These are phyloP conservation scores for Chrysemys picta DNA, from an alignment of 2,113 vertebrate genomes.

Conservation along the genomic window DNA sequence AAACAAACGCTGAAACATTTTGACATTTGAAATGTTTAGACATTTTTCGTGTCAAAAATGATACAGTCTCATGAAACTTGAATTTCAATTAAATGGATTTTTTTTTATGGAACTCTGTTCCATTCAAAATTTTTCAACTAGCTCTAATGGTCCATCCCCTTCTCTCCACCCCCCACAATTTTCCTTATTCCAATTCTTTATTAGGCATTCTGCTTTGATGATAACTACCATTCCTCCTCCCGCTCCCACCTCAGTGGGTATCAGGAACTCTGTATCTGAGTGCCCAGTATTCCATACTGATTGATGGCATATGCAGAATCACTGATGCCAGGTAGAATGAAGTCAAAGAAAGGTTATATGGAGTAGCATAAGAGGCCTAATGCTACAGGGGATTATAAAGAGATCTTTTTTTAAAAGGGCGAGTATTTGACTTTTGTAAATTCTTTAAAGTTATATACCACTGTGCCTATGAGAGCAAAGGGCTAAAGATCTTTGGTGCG, in stretches of 20 bases:
- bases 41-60: not conserved
- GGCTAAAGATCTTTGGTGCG: not conserved
- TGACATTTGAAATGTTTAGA: not conserved
- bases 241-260: not conserved
- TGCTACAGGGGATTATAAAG: not conserved
- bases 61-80: not conserved
- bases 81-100: not conserved
- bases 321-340: not conserved
- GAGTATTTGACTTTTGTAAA: not conserved
- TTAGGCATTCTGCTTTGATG: not conserved
- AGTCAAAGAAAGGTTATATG: not conserved
- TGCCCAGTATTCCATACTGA: not conserved
- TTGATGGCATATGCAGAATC: not conserved
- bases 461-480: not conserved
- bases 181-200: not conserved
- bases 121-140: not conserved
- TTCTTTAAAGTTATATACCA: not conserved
- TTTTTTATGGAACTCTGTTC: not conserved
- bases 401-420: not conserved
- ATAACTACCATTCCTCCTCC: not conserved
- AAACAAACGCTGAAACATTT: not conserved
- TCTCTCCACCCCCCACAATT: not conserved
- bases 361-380: not conserved
- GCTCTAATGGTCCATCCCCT: not conserved
- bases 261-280: accelerated